Percentiles rank a stretch among this genome's conserved stretches.
These are phyloP conservation scores for Cyanistes caeruleus DNA, from an alignment of 2,113 vertebrate species.

Conservation along the genomic window DNA sequence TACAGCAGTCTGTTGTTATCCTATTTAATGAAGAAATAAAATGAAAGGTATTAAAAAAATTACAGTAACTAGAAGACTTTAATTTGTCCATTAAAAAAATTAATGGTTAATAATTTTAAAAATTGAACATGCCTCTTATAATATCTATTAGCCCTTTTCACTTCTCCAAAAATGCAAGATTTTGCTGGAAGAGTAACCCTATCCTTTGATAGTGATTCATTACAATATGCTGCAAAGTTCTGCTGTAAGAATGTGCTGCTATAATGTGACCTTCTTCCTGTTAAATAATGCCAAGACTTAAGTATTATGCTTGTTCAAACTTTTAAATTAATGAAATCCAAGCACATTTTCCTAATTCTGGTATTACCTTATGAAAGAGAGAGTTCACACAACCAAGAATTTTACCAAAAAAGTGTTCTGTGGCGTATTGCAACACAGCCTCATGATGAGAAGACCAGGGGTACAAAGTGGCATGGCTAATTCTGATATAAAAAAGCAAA, in stretches of 20 bases:
- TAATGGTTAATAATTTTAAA: not conserved
- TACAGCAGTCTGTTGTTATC: not conserved
- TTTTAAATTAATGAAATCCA: slow-evolving; percentile 14
- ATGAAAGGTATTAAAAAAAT: not conserved
- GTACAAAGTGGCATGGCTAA: not conserved
- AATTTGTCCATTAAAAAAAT: not conserved
- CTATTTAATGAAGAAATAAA: not conserved
- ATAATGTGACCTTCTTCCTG: slow-evolving; percentile 3
- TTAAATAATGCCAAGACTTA: slow-evolving; percentile 12
- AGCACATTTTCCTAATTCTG: slow-evolving; percentile 13
- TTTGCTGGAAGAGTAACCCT: not conserved
- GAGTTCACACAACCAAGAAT: not conserved
- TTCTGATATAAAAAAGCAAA: not conserved
- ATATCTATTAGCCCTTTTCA: not conserved
- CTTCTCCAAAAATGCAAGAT: not conserved
- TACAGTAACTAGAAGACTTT: not conserved
- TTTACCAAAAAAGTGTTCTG: not conserved
- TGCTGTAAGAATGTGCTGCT: not conserved
- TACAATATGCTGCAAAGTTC: not conserved
- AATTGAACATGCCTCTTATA: not conserved
- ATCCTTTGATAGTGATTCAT: slow-evolving; percentile 25
- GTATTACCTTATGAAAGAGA: not conserved
- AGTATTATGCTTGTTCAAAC: not conserved
- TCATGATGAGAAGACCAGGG: not conserved
- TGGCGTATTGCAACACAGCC: not conserved